Percentiles rank a stretch among this genome's conserved stretches.
phyloP scores from a whole-genome alignment of 2,888 invertebrate species.

The Hedychridium roseum region DNA sequence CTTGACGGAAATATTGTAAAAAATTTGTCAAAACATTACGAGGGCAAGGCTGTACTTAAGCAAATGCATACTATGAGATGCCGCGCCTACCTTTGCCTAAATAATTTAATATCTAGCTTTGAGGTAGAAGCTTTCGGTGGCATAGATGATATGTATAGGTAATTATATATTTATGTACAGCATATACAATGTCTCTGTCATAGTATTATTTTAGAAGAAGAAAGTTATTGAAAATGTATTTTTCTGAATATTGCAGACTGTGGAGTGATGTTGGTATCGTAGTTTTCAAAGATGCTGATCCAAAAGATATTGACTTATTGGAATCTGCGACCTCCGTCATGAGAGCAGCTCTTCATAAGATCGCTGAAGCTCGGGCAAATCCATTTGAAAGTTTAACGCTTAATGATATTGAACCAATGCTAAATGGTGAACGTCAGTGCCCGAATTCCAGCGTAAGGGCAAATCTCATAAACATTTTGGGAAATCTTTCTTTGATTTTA shows the following conservation, averaged over 20 bases:
- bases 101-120: conserved; percentile 73
- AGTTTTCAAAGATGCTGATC: conserved; percentile 68
- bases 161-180: conserved; percentile 11
- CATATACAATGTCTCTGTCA: not conserved
- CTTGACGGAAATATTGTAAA: conserved; percentile 68
- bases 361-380: conserved; percentile 65
- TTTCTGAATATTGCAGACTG: conserved; percentile 61
- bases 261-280: conserved; percentile 74
- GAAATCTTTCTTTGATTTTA: conserved; percentile 45
- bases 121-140: conserved; percentile 74
- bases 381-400: conserved; percentile 69
- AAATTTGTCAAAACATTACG: conserved; percentile 67
- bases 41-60: conserved; percentile 65
- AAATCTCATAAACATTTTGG: conserved; percentile 50
- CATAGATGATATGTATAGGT: conserved; percentile 66
- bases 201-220: not conserved
- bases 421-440: conserved; percentile 44
- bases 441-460: conserved; percentile 42
- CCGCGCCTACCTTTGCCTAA: conserved; percentile 74
- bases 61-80: conserved; percentile 69
- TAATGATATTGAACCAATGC: conserved; percentile 68
- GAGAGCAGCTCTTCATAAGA: conserved; percentile 76
- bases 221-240: too few relatives aligned
- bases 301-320: conserved; percentile 66
- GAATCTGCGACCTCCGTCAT: conserved; percentile 79